Conservation (phyloP, 2,888 invertebrate species). For the Rosalia funebris region DNA sequence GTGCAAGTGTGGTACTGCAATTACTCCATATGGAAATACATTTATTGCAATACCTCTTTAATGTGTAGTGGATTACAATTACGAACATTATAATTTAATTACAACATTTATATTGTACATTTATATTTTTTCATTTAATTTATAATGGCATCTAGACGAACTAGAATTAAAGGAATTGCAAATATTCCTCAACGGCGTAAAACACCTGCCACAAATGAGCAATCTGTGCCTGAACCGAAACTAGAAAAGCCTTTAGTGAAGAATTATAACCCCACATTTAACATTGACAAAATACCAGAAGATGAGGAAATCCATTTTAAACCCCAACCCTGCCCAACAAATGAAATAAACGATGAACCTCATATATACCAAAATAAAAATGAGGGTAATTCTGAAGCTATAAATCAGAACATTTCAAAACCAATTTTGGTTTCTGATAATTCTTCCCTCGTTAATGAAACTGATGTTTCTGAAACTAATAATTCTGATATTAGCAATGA, state of each 20-base stretch:
- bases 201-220: conserved; percentile 34
- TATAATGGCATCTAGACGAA: conserved; percentile 73
- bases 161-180: conserved; percentile 79
- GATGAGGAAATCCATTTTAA: conserved; percentile 3
- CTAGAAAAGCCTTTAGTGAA: not conserved
- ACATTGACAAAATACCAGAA: conserved; percentile 10
- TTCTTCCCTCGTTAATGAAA: not conserved
- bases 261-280: conserved; percentile 23
- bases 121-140: not conserved
- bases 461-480: not conserved
- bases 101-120: not conserved
- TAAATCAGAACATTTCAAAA: not conserved
- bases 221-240: conserved; percentile 26
- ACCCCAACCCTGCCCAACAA: not conserved
- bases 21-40: conserved; percentile 38
- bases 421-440: not conserved
- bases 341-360: no score
- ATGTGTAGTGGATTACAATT: conserved; percentile 32
- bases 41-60: conserved; percentile 15
- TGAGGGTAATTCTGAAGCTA: not conserved
- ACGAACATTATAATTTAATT: conserved; percentile 36
- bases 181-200: conserved; percentile 71
- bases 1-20: conserved; percentile 28
- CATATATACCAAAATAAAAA: no score
- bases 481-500: not conserved